Evolutionary conservation across 1,140 invertebrate species (phyloP).

Genomic region (Oedothorax gibbosus): DNA sequence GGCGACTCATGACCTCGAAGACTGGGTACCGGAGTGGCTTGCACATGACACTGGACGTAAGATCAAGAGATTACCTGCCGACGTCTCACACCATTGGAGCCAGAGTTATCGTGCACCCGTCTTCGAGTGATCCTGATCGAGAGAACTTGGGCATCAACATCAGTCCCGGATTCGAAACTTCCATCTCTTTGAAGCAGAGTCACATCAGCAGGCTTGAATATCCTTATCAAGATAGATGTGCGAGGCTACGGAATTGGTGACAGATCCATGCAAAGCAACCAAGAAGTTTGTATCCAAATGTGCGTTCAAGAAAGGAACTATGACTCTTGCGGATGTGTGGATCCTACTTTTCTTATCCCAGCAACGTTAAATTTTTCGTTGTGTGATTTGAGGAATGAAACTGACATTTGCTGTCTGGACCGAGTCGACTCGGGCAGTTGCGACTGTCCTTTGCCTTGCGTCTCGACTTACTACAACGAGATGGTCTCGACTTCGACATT

Average conservation of each 20-base stretch:
- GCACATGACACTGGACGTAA: constrained; percentile 8
- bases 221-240: constrained; percentile 21
- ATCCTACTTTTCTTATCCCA: neutral
- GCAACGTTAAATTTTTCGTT: neutral
- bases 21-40: neutral
- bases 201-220: neutral
- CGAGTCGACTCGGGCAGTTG: neutral
- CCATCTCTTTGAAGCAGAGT: constrained; percentile 63
- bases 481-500: neutral
- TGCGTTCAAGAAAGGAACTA: constrained; percentile 25
- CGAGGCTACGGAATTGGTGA: neutral
- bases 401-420: constrained; percentile 3
- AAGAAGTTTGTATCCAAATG: neutral
- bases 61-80: neutral
- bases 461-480: constrained; percentile 1
- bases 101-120: constrained; percentile 67
- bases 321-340: constrained; percentile 17
- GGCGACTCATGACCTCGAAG: too few species aligned
- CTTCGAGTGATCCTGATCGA: constrained; percentile 66
- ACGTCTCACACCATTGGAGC: constrained; percentile 64
- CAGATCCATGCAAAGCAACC: neutral
- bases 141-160: constrained; percentile 68
- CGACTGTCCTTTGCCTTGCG: constrained; percentile 24
- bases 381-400: neutral
- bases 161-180: constrained; percentile 66